Conservation (phyloP, 2,888 invertebrate species). For the Leucophora obtusa region DNA sequence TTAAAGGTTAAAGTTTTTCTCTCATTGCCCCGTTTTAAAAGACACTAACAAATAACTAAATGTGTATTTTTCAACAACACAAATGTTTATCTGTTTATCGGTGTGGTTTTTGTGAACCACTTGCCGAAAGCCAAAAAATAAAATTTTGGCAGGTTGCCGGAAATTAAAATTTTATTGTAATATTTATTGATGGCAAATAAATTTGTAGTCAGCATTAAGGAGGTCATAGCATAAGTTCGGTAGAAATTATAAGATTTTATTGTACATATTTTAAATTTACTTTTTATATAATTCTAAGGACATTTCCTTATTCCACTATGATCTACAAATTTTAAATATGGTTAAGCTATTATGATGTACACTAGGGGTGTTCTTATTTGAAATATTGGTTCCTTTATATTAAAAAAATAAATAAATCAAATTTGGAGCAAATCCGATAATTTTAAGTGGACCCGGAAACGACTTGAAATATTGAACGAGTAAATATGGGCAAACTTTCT, state of each 20-base stretch:
- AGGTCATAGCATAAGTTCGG: background rate
- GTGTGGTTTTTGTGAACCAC: conserved; percentile 39
- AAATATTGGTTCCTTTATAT: too few species aligned
- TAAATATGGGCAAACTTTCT: too few species aligned
- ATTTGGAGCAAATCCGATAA: too few species aligned
- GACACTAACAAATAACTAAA: conserved; percentile 33
- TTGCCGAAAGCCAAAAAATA: conserved; percentile 29
- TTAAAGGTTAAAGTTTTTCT: conserved; percentile 30
- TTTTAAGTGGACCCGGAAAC: too few species aligned
- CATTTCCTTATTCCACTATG: too few species aligned
- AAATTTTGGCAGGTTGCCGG: conserved; percentile 55
- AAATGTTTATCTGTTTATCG: conserved; percentile 13
- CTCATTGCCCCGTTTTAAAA: background rate
- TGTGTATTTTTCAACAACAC: conserved; percentile 17
- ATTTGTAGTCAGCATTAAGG: background rate
- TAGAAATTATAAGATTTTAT: background rate
- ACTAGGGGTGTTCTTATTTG: too few species aligned
- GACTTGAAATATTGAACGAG: too few species aligned
- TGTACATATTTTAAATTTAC: background rate
- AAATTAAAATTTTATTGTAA: conserved; percentile 20
- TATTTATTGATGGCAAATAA: conserved; percentile 4
- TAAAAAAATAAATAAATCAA: too few species aligned
- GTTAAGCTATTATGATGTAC: too few species aligned
- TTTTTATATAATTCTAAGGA: too few species aligned
- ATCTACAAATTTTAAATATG: too few species aligned